A percentile compares a stretch with the other conserved stretches of the same genome.
phyloP scores from a whole-genome alignment of 2,797 vertebrate species.

The Sebastes hubbsi region DNA sequence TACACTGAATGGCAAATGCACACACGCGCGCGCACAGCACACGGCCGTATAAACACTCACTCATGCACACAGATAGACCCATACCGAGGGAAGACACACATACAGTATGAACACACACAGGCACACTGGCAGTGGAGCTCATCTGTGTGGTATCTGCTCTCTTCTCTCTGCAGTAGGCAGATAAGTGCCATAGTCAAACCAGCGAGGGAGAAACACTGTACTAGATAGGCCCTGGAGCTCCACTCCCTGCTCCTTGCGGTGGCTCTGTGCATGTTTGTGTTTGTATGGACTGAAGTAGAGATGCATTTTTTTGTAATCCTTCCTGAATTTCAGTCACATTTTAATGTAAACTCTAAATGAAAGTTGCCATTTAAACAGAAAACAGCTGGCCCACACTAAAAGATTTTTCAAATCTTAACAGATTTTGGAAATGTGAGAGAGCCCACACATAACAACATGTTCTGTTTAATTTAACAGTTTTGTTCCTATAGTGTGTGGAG shows the following conservation, averaged over 20 bases:
- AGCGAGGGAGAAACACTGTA: conserved; percentile 72
- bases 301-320: conserved; percentile 33
- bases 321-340: not conserved
- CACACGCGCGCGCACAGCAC: conserved; percentile 22
- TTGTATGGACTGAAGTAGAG: conserved; percentile 26
- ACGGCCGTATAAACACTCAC: conserved; percentile 26
- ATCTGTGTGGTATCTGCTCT: conserved; percentile 77
- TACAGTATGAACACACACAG: conserved; percentile 34
- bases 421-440: too few species aligned
- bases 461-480: too few species aligned
- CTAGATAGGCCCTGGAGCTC: conserved; percentile 61
- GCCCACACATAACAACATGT: too few species aligned
- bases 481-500: too few species aligned
- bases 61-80: conserved; percentile 22
- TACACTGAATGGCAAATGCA: conserved; percentile 45
- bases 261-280: conserved; percentile 50
- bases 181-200: conserved; percentile 79
- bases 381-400: not conserved
- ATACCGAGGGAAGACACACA: conserved; percentile 14
- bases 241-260: conserved; percentile 34
- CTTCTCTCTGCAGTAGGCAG: conserved; percentile 78
- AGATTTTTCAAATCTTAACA: too few species aligned
- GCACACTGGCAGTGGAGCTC: conserved; percentile 69
- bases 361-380: not conserved
- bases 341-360: conserved; percentile 1